Evolutionary conservation across 2,113 vertebrate species (phyloP).

Genomic region (Zosterops japonicus): DNA sequence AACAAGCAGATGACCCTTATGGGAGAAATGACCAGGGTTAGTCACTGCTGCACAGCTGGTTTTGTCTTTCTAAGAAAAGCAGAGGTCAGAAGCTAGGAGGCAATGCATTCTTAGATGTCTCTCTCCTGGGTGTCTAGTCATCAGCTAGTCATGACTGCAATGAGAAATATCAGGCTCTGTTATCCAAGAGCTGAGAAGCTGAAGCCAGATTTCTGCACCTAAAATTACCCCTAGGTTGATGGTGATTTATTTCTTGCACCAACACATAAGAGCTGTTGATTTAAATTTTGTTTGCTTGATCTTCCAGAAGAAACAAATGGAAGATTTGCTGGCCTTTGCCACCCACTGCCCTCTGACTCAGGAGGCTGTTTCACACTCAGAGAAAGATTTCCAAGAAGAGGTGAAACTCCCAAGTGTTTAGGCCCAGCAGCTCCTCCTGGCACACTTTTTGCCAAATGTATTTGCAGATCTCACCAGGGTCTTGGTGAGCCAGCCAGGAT

Average conservation of each 20-base stretch:
- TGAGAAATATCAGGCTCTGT: neutral
- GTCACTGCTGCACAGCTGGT: neutral
- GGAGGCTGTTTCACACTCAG: neutral
- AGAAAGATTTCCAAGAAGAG: neutral
- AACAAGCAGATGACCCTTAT: neutral
- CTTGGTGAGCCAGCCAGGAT: fast-evolving
- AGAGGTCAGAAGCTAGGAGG: neutral
- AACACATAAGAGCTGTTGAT: neutral
- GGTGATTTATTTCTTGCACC: neutral
- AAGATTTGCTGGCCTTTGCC: neutral
- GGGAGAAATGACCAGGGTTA: neutral
- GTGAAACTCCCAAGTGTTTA: neutral
- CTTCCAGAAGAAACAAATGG: neutral
- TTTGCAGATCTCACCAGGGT: neutral
- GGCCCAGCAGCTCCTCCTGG: neutral
- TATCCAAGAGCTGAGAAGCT: neutral
- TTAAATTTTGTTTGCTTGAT: neutral
- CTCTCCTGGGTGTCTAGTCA: neutral
- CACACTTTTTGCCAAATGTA: neutral
- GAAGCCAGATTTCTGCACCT: neutral
- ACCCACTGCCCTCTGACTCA: fast-evolving
- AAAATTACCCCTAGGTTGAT: neutral
- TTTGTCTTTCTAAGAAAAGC: neutral
- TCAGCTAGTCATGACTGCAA: neutral
- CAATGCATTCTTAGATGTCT: neutral